Evolutionary conservation across 2,797 vertebrate genomes (phyloP).

Genomic region (Rhynchotus rufescens): DNA sequence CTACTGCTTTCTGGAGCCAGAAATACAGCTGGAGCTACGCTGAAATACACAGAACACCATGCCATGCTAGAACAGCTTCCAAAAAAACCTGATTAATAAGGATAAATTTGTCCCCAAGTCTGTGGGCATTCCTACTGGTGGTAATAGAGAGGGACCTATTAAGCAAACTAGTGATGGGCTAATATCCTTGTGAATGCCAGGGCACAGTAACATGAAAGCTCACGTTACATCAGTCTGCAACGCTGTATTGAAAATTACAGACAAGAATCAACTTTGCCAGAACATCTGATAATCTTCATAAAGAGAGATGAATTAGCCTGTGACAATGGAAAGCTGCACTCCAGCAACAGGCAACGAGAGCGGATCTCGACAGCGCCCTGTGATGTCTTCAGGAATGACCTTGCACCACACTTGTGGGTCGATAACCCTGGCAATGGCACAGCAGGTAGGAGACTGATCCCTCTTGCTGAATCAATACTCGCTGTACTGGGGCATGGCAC

Average conservation of each 20-base stretch:
- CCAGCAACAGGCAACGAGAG: neutral
- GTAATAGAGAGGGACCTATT: neutral
- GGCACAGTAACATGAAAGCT: neutral
- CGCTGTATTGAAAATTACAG: neutral
- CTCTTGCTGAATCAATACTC: conserved; percentile 4
- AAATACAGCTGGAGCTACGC: neutral
- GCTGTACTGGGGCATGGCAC: neutral
- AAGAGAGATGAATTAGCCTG: neutral
- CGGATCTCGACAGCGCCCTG: neutral
- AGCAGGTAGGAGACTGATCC: neutral
- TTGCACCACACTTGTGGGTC: neutral
- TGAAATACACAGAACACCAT: neutral
- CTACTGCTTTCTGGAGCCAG: neutral
- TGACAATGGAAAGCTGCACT: neutral
- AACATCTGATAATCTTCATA: neutral
- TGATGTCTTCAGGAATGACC: neutral
- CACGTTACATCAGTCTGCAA: neutral
- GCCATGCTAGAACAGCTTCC: neutral
- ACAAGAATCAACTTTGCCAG: neutral
- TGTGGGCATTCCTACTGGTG: neutral
- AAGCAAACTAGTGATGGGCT: neutral
- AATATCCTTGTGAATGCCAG: neutral
- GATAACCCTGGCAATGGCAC: neutral
- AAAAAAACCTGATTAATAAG: neutral
- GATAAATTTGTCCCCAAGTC: neutral